Evolutionary conservation across 53 echinoderm and acorn worm genomes (phyloP), one percentile per base, ranked within the genome.

Genomic region (Hippasteria phrygiana): DNA sequence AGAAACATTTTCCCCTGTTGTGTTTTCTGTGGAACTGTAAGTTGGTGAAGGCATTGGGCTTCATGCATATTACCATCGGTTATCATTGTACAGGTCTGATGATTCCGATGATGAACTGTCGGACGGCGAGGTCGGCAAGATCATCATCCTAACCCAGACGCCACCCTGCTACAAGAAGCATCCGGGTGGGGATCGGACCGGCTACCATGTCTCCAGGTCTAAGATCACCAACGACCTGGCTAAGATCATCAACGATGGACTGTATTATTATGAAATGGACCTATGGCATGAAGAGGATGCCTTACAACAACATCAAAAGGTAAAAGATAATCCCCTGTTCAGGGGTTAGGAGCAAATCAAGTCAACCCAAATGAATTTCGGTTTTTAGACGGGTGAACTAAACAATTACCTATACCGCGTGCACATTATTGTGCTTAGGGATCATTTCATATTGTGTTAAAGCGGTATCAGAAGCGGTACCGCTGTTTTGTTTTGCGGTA

Each of bases 111-210:
- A 99, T 39, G 99, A 99, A 53, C 83, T 99, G 75, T 84, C 94
- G 0, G 99, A 99, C 75, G 88, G 93, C 42, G 99, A 99, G 18
- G 87, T 99, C 88, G 94, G 93, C 87, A 99, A 99, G 90, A 99
- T 99, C 92, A 99, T 99, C 94, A 99, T 99, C 71, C 93, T 99
- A 16, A 96, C 96, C 1, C 99, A 99, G 91, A 99, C 99, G 42
- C 99, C 99, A 10, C 99, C 99, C 18, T 93, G 92, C 82, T 80
- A 87, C 55, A 99, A 94, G 93, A 99, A 99, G 80, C 97, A 97
- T 50, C 97, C 97, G 2, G 93, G 93, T 32, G 96, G 97, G 4
- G 99, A 96, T 84, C 87, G 96, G 54, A 96, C 94, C 12, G 97
- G 96, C 4, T 93, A 96, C 93, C 92, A 93, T 43, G 94, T 92